These are phyloP conservation scores for Apodemus agrarius DNA, from an alignment of 2,797 vertebrate species.

Conservation along the genomic window DNA sequence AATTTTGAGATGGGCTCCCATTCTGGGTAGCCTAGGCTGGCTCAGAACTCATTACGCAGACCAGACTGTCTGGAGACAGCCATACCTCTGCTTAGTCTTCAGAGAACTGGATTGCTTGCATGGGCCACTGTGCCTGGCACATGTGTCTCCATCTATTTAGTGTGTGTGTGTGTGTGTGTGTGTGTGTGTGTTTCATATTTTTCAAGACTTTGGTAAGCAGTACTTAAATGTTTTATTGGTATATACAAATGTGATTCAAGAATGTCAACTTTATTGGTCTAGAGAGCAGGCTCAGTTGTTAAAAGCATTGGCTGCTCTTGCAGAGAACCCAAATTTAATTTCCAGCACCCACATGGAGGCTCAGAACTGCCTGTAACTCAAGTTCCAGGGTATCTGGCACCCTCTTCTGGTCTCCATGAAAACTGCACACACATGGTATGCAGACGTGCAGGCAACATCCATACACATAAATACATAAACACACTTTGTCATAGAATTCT, in stretches of 20 bases:
- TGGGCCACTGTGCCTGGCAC: neutral
- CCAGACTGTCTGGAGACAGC: neutral
- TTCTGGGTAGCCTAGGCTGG: neutral
- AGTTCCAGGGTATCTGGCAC: neutral
- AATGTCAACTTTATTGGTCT: neutral
- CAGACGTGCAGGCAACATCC: too few species aligned
- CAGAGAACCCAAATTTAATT: neutral
- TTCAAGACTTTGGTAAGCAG: slow-evolving; percentile 32
- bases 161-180: neutral
- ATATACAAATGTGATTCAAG: slow-evolving; percentile 14
- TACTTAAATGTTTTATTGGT: slow-evolving; percentile 5
- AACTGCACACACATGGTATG: neutral
- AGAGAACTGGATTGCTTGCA: neutral
- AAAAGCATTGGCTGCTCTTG: neutral
- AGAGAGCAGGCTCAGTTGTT: neutral
- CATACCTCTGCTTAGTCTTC: neutral
- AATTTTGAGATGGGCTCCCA: neutral
- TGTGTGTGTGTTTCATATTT: slow-evolving; percentile 48
- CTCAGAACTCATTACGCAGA: neutral
- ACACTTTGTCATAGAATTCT: neutral
- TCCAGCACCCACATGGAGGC: neutral
- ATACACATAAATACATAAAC: neutral
- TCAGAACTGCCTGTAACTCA: neutral
- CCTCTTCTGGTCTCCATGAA: neutral
- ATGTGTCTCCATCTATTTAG: slow-evolving; percentile 12